Percentiles rank a stretch among this genome's conserved stretches.
Evolutionary conservation across 2,797 vertebrate genomes (phyloP).

Genomic region (Hoplostethus atlanticus): DNA sequence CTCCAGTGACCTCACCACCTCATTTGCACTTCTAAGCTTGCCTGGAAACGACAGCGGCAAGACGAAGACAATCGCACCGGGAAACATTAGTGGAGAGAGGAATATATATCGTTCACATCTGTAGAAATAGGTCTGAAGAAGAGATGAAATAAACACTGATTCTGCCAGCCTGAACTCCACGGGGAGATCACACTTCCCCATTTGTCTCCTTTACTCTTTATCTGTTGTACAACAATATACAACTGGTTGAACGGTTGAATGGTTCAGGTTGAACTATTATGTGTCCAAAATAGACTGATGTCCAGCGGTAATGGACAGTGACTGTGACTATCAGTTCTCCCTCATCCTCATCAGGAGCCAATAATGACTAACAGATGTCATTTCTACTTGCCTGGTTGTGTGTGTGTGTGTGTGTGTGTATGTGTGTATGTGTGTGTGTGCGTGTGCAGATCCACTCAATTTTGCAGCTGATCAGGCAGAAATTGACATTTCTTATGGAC

Average conservation of each 20-base stretch:
- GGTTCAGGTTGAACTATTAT: slow-evolving; percentile 8
- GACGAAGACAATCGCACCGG: too few relatives aligned
- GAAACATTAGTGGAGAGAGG: too few relatives aligned
- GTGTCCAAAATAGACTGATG: slow-evolving; percentile 19
- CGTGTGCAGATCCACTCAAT: slow-evolving; percentile 47
- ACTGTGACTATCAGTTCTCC: slow-evolving; percentile 24
- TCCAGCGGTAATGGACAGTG: slow-evolving; percentile 37
- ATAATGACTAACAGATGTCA: slow-evolving; percentile 42
- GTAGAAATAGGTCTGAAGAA: too few relatives aligned
- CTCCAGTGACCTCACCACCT: slow-evolving; percentile 28
- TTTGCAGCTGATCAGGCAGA: slow-evolving; percentile 72
- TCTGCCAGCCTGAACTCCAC: too few relatives aligned
- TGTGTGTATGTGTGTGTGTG: slow-evolving; percentile 13
- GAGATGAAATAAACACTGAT: too few relatives aligned
- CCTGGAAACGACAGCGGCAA: slow-evolving; percentile 18
- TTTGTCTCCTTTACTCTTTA: too few relatives aligned
- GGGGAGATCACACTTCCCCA: too few relatives aligned
- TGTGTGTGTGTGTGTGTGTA: slow-evolving; percentile 8
- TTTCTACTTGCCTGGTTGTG: slow-evolving; percentile 5
- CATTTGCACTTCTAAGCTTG: slow-evolving; percentile 1
- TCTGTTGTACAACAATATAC: too few relatives aligned
- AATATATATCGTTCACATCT: too few relatives aligned
- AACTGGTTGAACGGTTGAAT: too few relatives aligned
- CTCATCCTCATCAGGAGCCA: slow-evolving; percentile 15
- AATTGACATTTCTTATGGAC: slow-evolving; percentile 61